Evolutionary conservation across 2,888 invertebrate genomes (phyloP), one percentile per base, ranked within the genome.

Genomic region (Acrocera orbiculus): DNA sequence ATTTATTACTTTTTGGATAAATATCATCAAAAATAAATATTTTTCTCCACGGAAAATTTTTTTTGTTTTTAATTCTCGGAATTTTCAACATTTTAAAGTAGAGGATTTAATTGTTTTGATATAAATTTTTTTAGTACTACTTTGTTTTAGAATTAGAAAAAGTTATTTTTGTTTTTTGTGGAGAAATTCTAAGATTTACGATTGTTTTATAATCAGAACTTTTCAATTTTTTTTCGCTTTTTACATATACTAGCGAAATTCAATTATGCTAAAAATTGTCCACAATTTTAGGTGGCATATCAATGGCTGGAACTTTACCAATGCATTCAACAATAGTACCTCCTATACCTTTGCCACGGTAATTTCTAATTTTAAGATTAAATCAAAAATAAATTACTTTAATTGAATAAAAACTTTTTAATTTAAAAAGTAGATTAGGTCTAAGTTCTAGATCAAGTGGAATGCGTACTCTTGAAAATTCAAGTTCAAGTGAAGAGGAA

Each of bases 341-440:
- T 0, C 83, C 83, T 2, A 73, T 82, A 32, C 79, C 82, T 3
- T 48, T 82, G 47, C 82, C 82, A 27, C 67, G 76, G 70, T 71
- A 60, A 24, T 27, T 20, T 19, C 19, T 6, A 10, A 17, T 10
- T 4, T 11, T 15, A 10, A 5, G 10, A 23, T 11, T 5, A 23
- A 22, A 20, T 23, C 11, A 13, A 14, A 14, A 27, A 25, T 25
- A 10, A 10, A 27, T 14, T 26, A 33, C 20, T 3, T 17, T 5
- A 19, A 19, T 19, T 19, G 19, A 6, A 8, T 6, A 6, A 6
- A 19, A 19, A 19, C 8, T 6, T 19, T 19, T 19, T 6, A 8
- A n/a, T n/a, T n/a, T n/a, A n/a, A n/a, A n/a, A n/a, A 53, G 49
- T 45, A 57, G 57, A 45, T 44, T 56, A 39, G 57, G 58, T 34